phyloP scores from a whole-genome alignment of 2,888 invertebrate genomes.

The Piscicola geometra region DNA sequence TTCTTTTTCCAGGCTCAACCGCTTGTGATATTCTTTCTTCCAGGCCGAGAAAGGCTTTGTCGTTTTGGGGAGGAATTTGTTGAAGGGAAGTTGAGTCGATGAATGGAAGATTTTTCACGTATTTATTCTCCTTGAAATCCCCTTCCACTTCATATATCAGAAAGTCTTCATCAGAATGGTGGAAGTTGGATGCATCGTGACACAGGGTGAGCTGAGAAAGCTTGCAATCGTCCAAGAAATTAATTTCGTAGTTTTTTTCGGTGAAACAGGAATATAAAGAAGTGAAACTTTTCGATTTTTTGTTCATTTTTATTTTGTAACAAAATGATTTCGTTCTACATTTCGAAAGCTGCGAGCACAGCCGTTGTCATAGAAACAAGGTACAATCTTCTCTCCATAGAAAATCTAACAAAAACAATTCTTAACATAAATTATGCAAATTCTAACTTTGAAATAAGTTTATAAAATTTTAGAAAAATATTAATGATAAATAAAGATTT shows the following conservation, averaged over 20 bases:
- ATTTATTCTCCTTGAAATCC: not conserved
- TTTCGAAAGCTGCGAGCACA: not conserved
- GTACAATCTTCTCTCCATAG: not conserved
- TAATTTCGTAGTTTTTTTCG: not conserved
- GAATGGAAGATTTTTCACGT: not conserved
- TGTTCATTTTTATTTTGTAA: not conserved
- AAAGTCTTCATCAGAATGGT: not conserved
- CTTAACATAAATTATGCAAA: too few species aligned
- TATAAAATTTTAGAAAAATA: too few species aligned
- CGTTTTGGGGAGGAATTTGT: not conserved
- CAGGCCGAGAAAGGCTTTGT: not conserved
- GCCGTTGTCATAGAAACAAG: not conserved
- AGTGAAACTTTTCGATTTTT: not conserved
- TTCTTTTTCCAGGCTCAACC: too few species aligned
- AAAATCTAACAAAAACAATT: too few species aligned
- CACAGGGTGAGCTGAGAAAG: not conserved
- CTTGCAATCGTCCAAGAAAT: not conserved
- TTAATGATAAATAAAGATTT: not conserved
- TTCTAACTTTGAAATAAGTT: too few species aligned
- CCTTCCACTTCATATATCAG: not conserved
- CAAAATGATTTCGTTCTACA: not conserved
- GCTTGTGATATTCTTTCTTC: too few species aligned
- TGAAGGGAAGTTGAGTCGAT: conserved; percentile 7
- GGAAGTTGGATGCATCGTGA: not conserved
- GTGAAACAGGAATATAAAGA: not conserved